Evolutionary conservation across 2,797 vertebrate species (phyloP).

Genomic region (Coccyzus lansbergi): DNA sequence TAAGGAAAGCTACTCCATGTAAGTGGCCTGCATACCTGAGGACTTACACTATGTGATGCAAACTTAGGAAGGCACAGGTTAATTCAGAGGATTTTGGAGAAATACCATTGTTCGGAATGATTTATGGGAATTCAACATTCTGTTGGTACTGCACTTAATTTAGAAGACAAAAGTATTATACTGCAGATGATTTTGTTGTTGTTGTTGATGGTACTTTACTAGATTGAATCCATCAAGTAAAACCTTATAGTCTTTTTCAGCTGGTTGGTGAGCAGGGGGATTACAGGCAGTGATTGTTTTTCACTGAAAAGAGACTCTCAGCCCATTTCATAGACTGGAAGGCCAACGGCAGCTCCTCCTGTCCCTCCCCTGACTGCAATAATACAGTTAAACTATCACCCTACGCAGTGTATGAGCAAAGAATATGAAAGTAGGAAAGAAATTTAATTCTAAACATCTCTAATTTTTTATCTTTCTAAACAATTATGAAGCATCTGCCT

Average conservation of each 20-base stretch:
- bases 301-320: background rate
- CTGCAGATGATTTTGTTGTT: accelerated
- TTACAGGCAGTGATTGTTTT: background rate
- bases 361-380: accelerated
- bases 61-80: background rate
- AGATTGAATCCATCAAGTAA: background rate
- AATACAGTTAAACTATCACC: accelerated
- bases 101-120: accelerated
- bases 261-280: background rate
- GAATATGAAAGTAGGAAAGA: background rate
- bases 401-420: accelerated
- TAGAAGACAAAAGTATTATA: background rate
- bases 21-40: background rate
- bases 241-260: accelerated
- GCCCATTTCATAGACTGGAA: background rate
- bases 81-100: no score
- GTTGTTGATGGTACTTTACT: background rate
- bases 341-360: background rate
- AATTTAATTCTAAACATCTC: accelerated
- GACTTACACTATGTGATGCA: background rate
- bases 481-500: background rate
- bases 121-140: background rate
- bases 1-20: background rate
- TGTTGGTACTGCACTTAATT: accelerated
- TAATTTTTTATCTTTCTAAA: background rate